These are phyloP conservation scores for Archips crataeganus DNA, from an alignment of 2,888 invertebrate genomes.

Conservation along the genomic window DNA sequence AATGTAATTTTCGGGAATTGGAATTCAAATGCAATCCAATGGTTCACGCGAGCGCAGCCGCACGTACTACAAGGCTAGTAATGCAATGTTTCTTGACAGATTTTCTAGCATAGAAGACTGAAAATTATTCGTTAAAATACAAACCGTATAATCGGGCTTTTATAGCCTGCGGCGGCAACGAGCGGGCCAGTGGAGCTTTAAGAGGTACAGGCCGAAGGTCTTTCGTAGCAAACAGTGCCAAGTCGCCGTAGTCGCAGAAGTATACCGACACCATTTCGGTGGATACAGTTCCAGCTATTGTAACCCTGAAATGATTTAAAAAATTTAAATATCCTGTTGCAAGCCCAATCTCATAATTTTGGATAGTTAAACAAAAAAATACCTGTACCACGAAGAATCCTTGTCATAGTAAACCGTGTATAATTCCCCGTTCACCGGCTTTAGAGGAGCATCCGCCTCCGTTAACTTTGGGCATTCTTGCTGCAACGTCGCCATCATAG, in stretches of 20 bases:
- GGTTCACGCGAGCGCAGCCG: no score
- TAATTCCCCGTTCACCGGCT: constrained; percentile 86
- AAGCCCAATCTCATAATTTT: no score
- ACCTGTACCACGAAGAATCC: constrained; percentile 91
- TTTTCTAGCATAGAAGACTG: no score
- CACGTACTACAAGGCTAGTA: no score
- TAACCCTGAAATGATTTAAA: constrained; percentile 67
- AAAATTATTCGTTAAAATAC: constrained; percentile 49
- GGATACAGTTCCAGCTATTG: constrained; percentile 79
- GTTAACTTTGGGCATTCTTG: constrained; percentile 84
- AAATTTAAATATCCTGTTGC: background rate
- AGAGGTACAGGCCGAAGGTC: constrained; percentile 71
- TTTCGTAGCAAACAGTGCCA: constrained; percentile 71
- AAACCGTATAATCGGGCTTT: constrained; percentile 80
- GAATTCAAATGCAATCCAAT: no score
- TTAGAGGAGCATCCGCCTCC: constrained; percentile 71
- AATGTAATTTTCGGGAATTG: no score
- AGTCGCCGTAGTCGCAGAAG: constrained; percentile 88
- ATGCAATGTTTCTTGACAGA: no score
- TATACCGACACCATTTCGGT: constrained; percentile 83
- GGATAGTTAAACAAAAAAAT: constrained; percentile 33
- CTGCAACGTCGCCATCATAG: constrained; percentile 89
- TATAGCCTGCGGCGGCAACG: constrained; percentile 78
- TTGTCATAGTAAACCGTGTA: constrained; percentile 89
- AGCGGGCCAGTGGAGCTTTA: constrained; percentile 68